Conservation (phyloP, 2,797 vertebrate genomes). For the Leptodactylus fallax region DNA sequence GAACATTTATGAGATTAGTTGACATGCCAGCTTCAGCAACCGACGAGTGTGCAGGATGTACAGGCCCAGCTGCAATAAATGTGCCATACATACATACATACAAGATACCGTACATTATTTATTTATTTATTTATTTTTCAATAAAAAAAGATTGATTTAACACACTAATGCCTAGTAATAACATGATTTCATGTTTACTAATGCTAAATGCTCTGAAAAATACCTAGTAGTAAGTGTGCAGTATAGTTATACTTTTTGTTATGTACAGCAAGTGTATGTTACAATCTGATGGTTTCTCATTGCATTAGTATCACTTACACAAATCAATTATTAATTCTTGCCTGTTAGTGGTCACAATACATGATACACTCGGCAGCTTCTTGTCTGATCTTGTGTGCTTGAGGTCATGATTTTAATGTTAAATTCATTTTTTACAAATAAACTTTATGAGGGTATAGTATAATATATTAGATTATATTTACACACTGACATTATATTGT, state of each 20-base stretch:
- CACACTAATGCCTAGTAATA: too few relatives aligned
- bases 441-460: background rate
- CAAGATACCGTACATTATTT: too few relatives aligned
- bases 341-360: slow-evolving; percentile 61
- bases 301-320: slow-evolving; percentile 67
- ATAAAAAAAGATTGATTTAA: too few relatives aligned
- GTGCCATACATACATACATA: too few relatives aligned
- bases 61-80: too few relatives aligned
- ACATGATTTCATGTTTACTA: too few relatives aligned
- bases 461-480: background rate
- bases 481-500: background rate
- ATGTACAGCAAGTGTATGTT: slow-evolving; percentile 62
- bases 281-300: slow-evolving; percentile 64
- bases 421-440: background rate
- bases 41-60: too few relatives aligned
- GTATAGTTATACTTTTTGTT: background rate
- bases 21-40: too few relatives aligned
- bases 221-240: background rate
- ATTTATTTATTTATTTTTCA: too few relatives aligned
- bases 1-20: too few relatives aligned
- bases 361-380: background rate
- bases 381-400: background rate
- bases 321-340: slow-evolving; percentile 72
- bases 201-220: background rate
- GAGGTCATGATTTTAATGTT: background rate